These are phyloP conservation scores for Ornithorhynchus anatinus DNA, from an alignment of 2,113 vertebrate genomes.

Conservation along the genomic window DNA sequence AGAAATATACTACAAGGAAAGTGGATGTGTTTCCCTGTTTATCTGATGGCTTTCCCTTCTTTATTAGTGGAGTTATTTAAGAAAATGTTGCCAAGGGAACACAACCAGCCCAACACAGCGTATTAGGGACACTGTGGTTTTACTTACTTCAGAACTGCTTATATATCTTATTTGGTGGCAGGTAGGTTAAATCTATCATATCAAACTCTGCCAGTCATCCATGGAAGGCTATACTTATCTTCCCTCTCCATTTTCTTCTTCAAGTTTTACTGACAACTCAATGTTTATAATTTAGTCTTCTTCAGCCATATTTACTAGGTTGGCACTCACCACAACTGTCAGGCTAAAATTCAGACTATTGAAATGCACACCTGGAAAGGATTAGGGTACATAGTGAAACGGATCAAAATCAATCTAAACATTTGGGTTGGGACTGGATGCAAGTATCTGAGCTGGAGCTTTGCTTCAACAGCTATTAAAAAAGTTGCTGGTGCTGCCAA, in stretches of 20 bases:
- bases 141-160: slow-evolving; percentile 17
- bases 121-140: slow-evolving; percentile 36
- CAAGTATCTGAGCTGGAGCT: neutral
- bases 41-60: slow-evolving; percentile 20
- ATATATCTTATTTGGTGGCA: slow-evolving; percentile 5
- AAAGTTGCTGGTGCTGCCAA: neutral
- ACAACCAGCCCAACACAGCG: neutral
- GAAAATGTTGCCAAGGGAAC: neutral
- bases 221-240: neutral
- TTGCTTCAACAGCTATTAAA: neutral
- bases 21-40: neutral
- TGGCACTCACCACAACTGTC: neutral
- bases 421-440: neutral
- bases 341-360: neutral
- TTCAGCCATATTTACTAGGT: neutral
- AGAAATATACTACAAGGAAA: no score
- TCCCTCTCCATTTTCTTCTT: neutral
- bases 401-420: neutral
- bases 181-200: neutral
- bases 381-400: neutral
- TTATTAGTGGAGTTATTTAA: neutral
- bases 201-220: neutral
- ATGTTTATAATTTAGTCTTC: neutral
- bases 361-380: neutral
- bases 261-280: neutral